Base-by-base conservation (phyloP, 92 coral and sea anemone genomes). In the Parazoanthus swiftii region DNA sequence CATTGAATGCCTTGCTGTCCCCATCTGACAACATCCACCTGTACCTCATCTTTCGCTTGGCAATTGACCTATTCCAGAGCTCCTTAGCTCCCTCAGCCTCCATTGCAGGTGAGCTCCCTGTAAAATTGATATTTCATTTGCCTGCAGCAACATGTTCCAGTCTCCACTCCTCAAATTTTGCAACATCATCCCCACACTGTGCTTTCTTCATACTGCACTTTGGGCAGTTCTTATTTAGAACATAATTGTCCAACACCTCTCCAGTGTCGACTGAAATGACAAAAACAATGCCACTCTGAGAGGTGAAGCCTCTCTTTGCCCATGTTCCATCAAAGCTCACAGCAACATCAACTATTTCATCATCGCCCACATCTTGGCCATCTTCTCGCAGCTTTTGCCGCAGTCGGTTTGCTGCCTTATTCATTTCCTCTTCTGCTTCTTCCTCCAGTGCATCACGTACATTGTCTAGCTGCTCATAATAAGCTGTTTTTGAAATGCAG, bases 21-120 rank as follows among this genome's bases (percentile, higher is more conserved):
- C 94, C 94, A 83, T 90, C 91, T 23, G 86, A 81, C 13, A 88
- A 79, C 94, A 88, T 92, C 91, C 94, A 92, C 76, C 76, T 88
- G 58, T 89, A 92, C 59, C 86, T 85, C 43, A 88, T 88, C 65
- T 92, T 92, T 85, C 85, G 93, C 44, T 56, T 56, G 21, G 77
- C 85, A 51, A 88, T 90, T 2, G 91, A 88, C 39, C 91, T 85
- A 33, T 82, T 86, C 95, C 93, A 92, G 80, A 92, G 54, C 65
- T 85, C 66, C 44, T 36, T 65, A 48, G 92, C 94, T 83, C 90
- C 91, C 56, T 92, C 90, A 80, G 90, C 89, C 72, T 92, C 92
- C 86, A 90, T 88, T 79, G 94, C 94, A 67, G 92, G 90, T 63
- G 94, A 92, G 77, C 92, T 92, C 25, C 92, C 90, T 56, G 85